Evolutionary conservation across 2,888 invertebrate genomes (phyloP).

Genomic region (Noctuana brunneofusca): DNA sequence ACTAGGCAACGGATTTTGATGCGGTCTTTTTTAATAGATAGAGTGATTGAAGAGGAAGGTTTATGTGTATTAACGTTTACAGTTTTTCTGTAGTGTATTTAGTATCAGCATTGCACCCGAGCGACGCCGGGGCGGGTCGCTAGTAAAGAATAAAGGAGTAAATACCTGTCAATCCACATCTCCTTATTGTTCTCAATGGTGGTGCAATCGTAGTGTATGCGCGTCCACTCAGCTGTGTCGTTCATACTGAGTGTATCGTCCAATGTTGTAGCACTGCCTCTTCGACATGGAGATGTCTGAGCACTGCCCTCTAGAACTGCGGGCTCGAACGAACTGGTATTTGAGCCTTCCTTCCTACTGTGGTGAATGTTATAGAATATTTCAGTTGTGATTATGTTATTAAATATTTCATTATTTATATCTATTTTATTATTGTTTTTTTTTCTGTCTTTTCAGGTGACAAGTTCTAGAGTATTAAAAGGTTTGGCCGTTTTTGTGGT

Average conservation of each 20-base stretch:
- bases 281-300: conserved; percentile 57
- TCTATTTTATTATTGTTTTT: too few relatives aligned
- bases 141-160: neutral
- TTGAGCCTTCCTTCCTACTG: conserved; percentile 66
- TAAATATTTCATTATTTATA: neutral
- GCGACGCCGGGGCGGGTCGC: too few relatives aligned
- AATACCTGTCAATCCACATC: conserved; percentile 76
- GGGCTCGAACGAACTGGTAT: conserved; percentile 70
- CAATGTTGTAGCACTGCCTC: conserved; percentile 70
- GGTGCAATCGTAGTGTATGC: conserved; percentile 68
- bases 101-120: too few relatives aligned
- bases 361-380: neutral
- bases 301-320: conserved; percentile 52
- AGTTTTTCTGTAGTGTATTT: too few relatives aligned
- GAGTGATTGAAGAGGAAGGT: too few relatives aligned
- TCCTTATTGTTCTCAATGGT: conserved; percentile 63
- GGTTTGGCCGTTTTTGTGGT: too few relatives aligned
- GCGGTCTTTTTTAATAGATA: too few relatives aligned
- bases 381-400: neutral
- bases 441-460: too few relatives aligned
- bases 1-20: too few relatives aligned
- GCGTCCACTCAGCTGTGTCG: conserved; percentile 72
- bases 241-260: conserved; percentile 77
- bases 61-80: too few relatives aligned
- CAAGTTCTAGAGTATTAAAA: too few relatives aligned